Evolutionary conservation across 1,140 invertebrate species (phyloP).

Genomic region (Zaprionus vittiger): DNA sequence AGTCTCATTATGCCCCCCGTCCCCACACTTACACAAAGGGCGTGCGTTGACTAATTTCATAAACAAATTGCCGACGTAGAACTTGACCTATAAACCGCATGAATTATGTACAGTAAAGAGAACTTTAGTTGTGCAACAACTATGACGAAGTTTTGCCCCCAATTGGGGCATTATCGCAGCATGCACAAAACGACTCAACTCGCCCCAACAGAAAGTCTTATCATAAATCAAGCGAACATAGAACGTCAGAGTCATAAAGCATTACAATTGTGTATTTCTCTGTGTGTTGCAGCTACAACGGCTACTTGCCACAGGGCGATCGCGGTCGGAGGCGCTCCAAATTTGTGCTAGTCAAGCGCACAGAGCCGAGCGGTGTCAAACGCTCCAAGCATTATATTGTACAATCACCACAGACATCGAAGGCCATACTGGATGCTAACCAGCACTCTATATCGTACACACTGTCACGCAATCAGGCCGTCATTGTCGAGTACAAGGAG

Average conservation of each 20-base stretch:
- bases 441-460: constrained; percentile 99
- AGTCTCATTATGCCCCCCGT: constrained; percentile 14
- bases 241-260: constrained; percentile 16
- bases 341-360: constrained; percentile 94
- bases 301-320: constrained; percentile 95
- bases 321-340: constrained; percentile 96
- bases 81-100: constrained; percentile 73
- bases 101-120: constrained; percentile 27
- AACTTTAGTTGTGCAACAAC: constrained; percentile 47
- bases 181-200: neutral
- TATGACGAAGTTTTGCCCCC: constrained; percentile 22
- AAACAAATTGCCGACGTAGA: constrained; percentile 62
- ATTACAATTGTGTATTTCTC: constrained; percentile 36
- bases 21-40: neutral
- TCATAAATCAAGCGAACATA: constrained; percentile 51
- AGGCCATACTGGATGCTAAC: constrained; percentile 95
- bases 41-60: constrained; percentile 51
- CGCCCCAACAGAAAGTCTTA: constrained; percentile 22
- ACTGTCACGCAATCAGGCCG: constrained; percentile 96
- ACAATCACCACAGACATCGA: constrained; percentile 93
- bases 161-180: constrained; percentile 17
- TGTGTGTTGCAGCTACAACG: constrained; percentile 93
- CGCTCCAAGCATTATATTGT: constrained; percentile 98
- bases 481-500: constrained; percentile 98
- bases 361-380: constrained; percentile 95